Conservation (phyloP, 2,888 invertebrate genomes). For the Protophormia terraenovae region DNA sequence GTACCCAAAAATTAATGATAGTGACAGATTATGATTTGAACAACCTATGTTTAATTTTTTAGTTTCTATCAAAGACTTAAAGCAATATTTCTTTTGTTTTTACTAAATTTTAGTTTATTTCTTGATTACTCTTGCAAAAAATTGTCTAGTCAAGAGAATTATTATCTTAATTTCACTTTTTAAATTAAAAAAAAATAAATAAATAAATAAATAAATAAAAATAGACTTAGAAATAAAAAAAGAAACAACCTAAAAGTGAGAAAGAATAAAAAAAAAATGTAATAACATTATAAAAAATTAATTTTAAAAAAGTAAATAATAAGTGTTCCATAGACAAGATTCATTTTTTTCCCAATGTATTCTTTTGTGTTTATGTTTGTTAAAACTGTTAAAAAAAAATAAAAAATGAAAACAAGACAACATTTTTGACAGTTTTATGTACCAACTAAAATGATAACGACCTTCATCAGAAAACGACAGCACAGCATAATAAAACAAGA, state of each 20-base stretch:
- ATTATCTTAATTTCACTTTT: neutral
- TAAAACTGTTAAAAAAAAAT: neutral
- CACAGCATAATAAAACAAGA: neutral
- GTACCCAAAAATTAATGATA: no score
- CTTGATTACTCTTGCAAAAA: neutral
- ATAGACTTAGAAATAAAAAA: neutral
- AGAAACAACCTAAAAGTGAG: neutral
- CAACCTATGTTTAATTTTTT: no score
- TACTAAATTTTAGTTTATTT: no score
- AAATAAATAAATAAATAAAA: no score
- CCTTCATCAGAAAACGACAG: constrained; percentile 45
- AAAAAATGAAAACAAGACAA: constrained; percentile 4
- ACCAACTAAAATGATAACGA: constrained; percentile 14
- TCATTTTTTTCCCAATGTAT: neutral
- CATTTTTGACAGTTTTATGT: constrained; percentile 26
- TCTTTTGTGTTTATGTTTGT: neutral
- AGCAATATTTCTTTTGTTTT: no score
- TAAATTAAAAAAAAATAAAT: neutral
- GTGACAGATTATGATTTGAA: no score
- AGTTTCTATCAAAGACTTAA: no score
- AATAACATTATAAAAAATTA: neutral
- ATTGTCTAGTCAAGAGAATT: neutral
- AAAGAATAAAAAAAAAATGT: no score
- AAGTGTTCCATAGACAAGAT: neutral
- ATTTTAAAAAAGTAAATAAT: neutral